Evolutionary conservation across 2,113 vertebrate genomes (phyloP), one percentile per base, ranked within the genome.

Genomic region (Mesembrinibis cayennensis): DNA sequence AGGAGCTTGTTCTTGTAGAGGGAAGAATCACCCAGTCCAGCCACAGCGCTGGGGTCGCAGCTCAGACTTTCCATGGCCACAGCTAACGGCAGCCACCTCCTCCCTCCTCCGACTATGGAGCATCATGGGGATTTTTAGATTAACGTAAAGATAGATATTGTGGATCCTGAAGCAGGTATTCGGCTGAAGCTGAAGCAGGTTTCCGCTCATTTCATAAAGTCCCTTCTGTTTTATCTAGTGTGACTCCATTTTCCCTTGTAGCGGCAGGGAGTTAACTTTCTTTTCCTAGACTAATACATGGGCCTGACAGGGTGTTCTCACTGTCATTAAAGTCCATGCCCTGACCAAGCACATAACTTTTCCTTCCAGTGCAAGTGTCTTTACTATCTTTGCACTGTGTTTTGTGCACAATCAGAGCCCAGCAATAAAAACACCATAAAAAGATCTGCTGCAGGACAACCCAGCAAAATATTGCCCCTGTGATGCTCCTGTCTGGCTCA

Each of bases 1-100:
- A 77, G 21, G 9, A 36, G 13, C 10, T 11, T 63, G 25, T 20
- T 72, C 21, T 55, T 8, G 7, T 0, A 2, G 12, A 69, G 13
- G 3, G 26, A 47, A 86, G 49, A 82, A 66, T 58, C 0, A 0
- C 17, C 56, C 8, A 29, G 16, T 53, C 30, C 3, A 2, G 11
- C 38, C 38, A 83, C 30, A 36, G 59, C 6, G 3, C 26, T 6
- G 13, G 16, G 74, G 40, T 27, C 11, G 1, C 17, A 20, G 42
- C 10, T 77, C 38, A 67, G 30, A 38, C 9, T 55, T 87, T 62
- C 52, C 56, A 38, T 1, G 11, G 26, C 18, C 49, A 45, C 36
- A 80, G 36, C 9, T 21, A 49, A 61, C 0, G 7, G 52, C 2
- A 0, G 7, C 62, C 4, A 38, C n/a, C 12, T 65, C n/a, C 42